phyloP scores from a whole-genome alignment of 2,797 vertebrate genomes.

The Scolopax rusticola region DNA sequence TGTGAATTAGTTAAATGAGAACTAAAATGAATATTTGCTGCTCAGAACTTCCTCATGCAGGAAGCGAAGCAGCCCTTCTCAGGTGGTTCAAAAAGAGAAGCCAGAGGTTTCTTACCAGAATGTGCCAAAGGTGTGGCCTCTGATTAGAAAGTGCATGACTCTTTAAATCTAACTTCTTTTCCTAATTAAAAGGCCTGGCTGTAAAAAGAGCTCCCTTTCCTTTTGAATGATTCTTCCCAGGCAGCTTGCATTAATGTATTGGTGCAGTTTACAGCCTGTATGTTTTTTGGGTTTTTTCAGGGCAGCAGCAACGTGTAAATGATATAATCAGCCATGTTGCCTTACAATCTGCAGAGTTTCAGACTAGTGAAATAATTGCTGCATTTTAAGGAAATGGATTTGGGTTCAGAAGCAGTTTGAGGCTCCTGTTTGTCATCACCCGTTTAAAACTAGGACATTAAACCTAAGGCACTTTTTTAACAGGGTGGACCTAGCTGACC shows the following conservation, averaged over 20 bases:
- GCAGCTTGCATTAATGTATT: not conserved
- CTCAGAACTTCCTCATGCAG: not conserved
- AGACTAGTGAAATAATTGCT: not conserved
- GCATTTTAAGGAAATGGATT: not conserved
- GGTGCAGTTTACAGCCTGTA: not conserved
- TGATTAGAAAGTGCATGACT: not conserved
- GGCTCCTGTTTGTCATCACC: not conserved
- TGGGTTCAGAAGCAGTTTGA: not conserved
- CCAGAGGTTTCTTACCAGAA: not conserved
- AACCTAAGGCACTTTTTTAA: not conserved
- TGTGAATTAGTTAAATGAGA: not conserved
- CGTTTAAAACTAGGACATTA: not conserved
- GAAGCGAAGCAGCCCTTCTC: not conserved
- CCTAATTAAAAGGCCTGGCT: not conserved
- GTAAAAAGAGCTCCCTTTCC: not conserved
- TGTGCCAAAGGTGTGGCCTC: not conserved
- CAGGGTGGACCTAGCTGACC: not conserved
- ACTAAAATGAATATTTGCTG: not conserved
- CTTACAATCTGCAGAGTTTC: not conserved
- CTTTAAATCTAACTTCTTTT: not conserved
- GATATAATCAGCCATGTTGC: accelerated
- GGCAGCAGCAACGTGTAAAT: not conserved
- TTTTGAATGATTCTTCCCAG: not conserved
- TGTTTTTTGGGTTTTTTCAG: not conserved
- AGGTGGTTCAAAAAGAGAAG: not conserved